Conservation (phyloP, 2,113 vertebrate species). For the Synodontis membranacea region DNA sequence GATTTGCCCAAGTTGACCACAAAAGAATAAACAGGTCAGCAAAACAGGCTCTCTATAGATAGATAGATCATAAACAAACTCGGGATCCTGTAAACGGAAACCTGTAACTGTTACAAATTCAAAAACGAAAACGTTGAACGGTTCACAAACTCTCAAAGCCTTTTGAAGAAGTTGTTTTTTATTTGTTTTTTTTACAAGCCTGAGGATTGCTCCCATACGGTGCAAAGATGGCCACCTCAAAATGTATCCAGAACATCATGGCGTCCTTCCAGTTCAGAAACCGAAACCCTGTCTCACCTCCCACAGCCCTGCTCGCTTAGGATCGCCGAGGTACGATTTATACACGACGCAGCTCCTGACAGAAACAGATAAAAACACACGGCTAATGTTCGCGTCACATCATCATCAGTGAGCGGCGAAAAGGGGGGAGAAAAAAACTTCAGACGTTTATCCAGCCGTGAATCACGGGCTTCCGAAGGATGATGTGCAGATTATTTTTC, state of each 20-base stretch:
- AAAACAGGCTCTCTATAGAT: background rate
- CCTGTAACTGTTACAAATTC: background rate
- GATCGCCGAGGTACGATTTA: background rate
- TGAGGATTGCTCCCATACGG: background rate
- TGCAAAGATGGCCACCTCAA: background rate
- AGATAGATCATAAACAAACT: background rate
- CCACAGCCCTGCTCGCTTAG: background rate
- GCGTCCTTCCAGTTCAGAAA: background rate
- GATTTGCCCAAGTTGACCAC: background rate
- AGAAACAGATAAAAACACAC: background rate
- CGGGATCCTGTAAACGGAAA: background rate
- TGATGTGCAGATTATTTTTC: conserved; percentile 19
- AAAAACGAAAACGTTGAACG: background rate
- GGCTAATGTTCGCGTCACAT: background rate
- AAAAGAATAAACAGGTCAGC: background rate
- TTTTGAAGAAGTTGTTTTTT: too few species aligned
- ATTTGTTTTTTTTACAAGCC: too few species aligned
- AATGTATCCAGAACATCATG: too few species aligned
- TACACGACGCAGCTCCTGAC: background rate
- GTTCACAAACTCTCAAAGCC: background rate
- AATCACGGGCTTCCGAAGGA: background rate
- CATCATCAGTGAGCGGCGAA: background rate
- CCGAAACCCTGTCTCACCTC: background rate
- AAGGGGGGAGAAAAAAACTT: background rate
- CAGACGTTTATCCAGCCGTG: background rate